phyloP scores from a whole-genome alignment of 2,888 invertebrate species.

The Sisyra nigra region DNA sequence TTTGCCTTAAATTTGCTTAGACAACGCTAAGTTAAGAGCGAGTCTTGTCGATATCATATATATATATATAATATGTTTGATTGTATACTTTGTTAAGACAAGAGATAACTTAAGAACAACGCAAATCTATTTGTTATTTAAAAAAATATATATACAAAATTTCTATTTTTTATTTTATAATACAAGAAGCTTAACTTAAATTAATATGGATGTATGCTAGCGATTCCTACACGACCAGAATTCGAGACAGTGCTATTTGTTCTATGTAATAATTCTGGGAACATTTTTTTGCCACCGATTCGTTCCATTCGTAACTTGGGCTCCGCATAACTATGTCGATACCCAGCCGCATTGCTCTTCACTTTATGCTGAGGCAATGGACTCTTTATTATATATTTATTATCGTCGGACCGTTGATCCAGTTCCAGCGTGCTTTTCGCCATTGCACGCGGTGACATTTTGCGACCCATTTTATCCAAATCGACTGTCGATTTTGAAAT shows the following conservation, averaged over 20 bases:
- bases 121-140: neutral
- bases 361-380: conserved; percentile 16
- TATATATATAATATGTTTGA: too few relatives aligned
- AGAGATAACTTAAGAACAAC: neutral
- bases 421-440: conserved; percentile 5
- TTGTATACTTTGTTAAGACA: neutral
- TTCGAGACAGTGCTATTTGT: conserved; percentile 26
- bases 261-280: conserved; percentile 24
- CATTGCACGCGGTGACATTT: conserved; percentile 3
- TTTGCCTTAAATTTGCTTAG: too few relatives aligned
- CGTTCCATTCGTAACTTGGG: conserved; percentile 33
- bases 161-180: neutral
- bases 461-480: conserved; percentile 18
- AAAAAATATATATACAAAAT: neutral
- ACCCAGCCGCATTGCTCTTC: conserved; percentile 18
- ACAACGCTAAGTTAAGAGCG: too few relatives aligned
- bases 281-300: conserved; percentile 21
- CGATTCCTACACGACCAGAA: conserved; percentile 27
- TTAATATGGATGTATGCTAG: conserved; percentile 27
- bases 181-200: neutral
- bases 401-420: conserved; percentile 16
- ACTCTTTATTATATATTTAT: conserved; percentile 21
- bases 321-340: conserved; percentile 51
- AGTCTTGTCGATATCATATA: too few relatives aligned
- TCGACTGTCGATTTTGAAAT: conserved; percentile 22